Conservation (phyloP, 1,140 invertebrate species). For the Magallana angulata region DNA sequence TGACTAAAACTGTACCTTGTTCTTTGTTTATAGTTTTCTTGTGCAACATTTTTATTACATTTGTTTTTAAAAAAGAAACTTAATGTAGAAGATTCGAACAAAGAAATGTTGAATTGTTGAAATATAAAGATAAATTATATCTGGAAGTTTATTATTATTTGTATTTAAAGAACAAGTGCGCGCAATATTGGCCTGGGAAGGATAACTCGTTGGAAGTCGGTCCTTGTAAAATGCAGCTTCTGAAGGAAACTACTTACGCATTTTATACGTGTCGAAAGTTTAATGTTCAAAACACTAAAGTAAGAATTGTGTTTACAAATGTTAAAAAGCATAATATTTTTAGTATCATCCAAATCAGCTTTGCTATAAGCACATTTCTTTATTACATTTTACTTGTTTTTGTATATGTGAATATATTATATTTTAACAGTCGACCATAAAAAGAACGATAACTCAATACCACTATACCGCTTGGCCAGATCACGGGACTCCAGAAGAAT, state of each 20-base stretch:
- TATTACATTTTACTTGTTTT: background rate
- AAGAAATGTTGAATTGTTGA: background rate
- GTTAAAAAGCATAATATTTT: background rate
- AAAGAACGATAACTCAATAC: slow-evolving; percentile 84
- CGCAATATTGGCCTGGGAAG: background rate
- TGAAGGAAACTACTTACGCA: background rate
- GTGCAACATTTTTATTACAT: too few species aligned
- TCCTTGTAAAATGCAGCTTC: background rate
- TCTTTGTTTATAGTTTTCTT: too few species aligned
- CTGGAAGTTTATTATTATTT: background rate
- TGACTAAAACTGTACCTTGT: too few species aligned
- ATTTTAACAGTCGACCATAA: background rate
- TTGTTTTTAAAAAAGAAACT: too few species aligned
- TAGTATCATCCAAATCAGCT: background rate
- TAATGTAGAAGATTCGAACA: too few species aligned
- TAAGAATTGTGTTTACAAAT: background rate
- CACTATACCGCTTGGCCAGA: slow-evolving; percentile 98
- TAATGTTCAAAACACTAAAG: background rate
- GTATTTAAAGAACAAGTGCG: background rate
- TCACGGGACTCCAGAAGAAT: slow-evolving; percentile 91
- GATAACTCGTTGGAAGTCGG: background rate
- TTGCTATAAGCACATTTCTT: background rate
- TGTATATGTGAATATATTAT: background rate
- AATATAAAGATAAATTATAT: background rate
- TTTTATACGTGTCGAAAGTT: background rate